Conservation (phyloP, 2,113 vertebrate genomes). For the Tursiops truncatus region DNA sequence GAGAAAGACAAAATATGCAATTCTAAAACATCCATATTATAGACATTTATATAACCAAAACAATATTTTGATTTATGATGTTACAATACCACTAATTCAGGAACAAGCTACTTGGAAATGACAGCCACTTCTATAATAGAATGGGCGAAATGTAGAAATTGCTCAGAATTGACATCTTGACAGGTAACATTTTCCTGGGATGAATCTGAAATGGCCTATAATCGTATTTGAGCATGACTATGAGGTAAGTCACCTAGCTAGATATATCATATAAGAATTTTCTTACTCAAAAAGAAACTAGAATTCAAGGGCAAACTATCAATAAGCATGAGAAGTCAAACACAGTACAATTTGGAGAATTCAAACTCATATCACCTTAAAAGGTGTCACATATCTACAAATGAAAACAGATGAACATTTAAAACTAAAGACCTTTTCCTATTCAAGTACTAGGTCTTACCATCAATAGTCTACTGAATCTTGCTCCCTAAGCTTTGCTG, state of each 20-base stretch:
- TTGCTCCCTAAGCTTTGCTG: not conserved
- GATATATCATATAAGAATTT: not conserved
- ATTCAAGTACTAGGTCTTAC: not conserved
- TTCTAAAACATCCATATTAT: not conserved
- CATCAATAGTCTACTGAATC: not conserved
- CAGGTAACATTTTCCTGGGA: not conserved
- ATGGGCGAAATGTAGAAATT: not conserved
- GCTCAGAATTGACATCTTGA: not conserved
- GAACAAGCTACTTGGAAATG: not conserved
- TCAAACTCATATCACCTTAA: not conserved
- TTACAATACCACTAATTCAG: not conserved
- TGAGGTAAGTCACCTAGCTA: not conserved
- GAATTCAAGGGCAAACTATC: not conserved
- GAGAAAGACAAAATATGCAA: not conserved
- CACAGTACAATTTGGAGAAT: not conserved
- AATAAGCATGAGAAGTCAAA: not conserved
- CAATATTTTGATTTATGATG: not conserved
- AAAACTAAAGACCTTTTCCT: slow-evolving; percentile 8
- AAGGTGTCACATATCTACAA: not conserved
- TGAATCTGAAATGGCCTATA: not conserved
- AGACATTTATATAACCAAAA: not conserved
- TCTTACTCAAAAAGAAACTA: not conserved
- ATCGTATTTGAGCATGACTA: not conserved
- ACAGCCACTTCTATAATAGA: not conserved
- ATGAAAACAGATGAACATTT: not conserved